Evolutionary conservation across 2,888 invertebrate species (phyloP), one percentile per base, ranked within the genome.

Genomic region (Steromphala cineraria): DNA sequence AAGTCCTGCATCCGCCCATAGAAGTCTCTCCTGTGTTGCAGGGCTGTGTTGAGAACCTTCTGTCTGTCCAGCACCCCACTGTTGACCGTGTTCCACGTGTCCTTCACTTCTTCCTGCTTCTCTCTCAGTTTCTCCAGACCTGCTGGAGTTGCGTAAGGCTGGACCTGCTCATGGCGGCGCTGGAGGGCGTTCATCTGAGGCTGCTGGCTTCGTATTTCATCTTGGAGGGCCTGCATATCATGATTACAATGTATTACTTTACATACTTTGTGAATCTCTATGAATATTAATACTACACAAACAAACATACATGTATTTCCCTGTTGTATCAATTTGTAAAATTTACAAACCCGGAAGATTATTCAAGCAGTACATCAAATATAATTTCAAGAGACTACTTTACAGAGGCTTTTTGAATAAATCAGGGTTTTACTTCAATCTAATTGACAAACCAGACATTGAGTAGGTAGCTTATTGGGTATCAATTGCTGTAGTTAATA

Each of bases 71-170:
- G 95, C 0, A 96, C 96, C 56, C 87, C 87, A 52, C 89, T 90
- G 53, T 91, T 88, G 75, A 98, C 96, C 0, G 96, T 95, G n/a
- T 96, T 91, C 96, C 97, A 97, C 82, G 97, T 95, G 8, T 96
- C 96, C 89, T 96, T 96, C 84, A 97, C 95, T 2, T 96, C 96
- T 90, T 97, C 97, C 67, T 97, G 95, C 94, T 97, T 97, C 92
- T 97, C 83, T 79, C 87, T 86, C n/a, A 92, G 86, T 5, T 87
- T 86, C 36, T 85, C 83, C 13, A 88, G 83, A 5, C 91, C 91
- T 7, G 89, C 90, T 10, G 90, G 89, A 67, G 86, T 90, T 36
- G 91, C 89, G 82, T 90, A 89, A 19, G 88, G 89, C 80, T 87
- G 87, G 7, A 91, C 88, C 78, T 90, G 89, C 53, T 90, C 90